phyloP scores from a whole-genome alignment of 1,140 invertebrate genomes.

The Drosophila kikkawai region DNA sequence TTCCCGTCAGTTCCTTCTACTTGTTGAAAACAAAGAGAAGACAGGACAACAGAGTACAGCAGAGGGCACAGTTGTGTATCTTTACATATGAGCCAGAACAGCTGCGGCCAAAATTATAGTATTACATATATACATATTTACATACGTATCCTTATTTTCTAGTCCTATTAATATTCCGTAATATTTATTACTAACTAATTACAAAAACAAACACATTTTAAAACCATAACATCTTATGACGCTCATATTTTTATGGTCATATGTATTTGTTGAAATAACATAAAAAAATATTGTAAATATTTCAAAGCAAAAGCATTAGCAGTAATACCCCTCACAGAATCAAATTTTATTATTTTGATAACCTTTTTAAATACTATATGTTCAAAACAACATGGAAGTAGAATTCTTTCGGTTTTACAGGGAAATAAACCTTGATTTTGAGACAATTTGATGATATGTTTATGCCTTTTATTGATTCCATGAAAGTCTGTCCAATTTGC shows the following conservation, averaged over 20 bases:
- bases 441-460: not conserved
- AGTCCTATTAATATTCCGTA: not conserved
- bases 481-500: constrained; percentile 7
- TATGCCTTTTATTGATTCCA: not conserved
- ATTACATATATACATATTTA: not conserved
- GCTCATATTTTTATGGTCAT: not conserved
- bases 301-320: not conserved
- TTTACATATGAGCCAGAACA: not conserved
- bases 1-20: not conserved
- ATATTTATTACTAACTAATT: not conserved
- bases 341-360: not conserved
- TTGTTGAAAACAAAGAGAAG: constrained; percentile 5
- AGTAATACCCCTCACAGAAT: not conserved
- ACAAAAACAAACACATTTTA: not conserved
- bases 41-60: constrained; percentile 14
- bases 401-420: not conserved
- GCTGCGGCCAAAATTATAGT: not conserved
- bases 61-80: not conserved
- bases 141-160: not conserved
- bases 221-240: not conserved
- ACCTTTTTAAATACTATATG: not conserved
- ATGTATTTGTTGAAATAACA: not conserved
- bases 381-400: not conserved
- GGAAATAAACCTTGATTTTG: not conserved
- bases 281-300: not conserved